These are phyloP conservation scores for Orbicella faveolata DNA, from an alignment of 64 coral and sea anemone species.

Conservation along the genomic window DNA sequence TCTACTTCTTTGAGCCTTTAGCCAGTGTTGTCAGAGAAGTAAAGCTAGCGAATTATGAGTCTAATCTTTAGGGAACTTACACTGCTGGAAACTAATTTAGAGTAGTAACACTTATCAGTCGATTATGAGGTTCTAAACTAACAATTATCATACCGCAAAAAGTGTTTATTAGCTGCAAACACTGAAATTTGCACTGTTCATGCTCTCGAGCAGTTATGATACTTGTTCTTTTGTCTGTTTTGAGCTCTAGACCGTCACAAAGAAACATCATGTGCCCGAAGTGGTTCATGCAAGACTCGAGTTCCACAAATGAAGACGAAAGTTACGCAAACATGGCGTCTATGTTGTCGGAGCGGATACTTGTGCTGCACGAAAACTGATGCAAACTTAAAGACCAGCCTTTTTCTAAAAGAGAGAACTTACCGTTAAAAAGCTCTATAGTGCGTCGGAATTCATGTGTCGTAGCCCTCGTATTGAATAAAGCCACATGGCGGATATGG, in stretches of 20 bases:
- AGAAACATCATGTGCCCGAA: neutral
- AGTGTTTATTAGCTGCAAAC: conserved; percentile 1
- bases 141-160: conserved; percentile 21
- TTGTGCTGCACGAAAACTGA: neutral
- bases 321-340: neutral
- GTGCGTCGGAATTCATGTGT: neutral
- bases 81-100: conserved; percentile 30
- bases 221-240: neutral
- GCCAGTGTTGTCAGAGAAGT: too few relatives aligned
- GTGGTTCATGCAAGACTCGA: too few relatives aligned
- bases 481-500: neutral
- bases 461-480: neutral
- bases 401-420: neutral
- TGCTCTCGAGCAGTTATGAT: neutral
- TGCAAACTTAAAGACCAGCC: neutral
- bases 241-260: neutral
- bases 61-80: neutral
- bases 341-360: neutral
- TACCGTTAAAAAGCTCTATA: neutral
- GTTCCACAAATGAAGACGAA: neutral
- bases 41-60: neutral
- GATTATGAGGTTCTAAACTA: conserved; percentile 47
- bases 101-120: neutral
- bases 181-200: neutral
- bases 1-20: neutral